Percentiles rank a stretch among this genome's conserved stretches.
These are phyloP conservation scores for Drosophila kanapiae DNA, from an alignment of 1,140 invertebrate species.

Conservation along the genomic window DNA sequence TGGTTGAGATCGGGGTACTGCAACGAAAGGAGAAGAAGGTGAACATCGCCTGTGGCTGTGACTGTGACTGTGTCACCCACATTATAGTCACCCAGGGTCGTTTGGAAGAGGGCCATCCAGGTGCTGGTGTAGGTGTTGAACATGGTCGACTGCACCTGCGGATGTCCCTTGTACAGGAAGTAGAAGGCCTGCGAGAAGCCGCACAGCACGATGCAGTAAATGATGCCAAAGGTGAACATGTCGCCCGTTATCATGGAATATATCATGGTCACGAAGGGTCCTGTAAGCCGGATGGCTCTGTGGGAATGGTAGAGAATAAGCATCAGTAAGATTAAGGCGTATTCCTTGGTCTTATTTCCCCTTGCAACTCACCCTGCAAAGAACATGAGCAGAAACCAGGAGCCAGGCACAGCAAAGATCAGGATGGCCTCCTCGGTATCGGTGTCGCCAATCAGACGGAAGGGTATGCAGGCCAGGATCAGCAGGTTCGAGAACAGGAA, in stretches of 20 bases:
- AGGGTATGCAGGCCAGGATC: conserved; percentile 97
- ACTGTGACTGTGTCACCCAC: conserved; percentile 87
- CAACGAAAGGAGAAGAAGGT: conserved; percentile 51
- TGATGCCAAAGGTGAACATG: conserved; percentile 98
- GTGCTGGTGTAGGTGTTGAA: conserved; percentile 95
- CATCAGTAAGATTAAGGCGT: background rate
- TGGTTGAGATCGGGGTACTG: conserved; percentile 96
- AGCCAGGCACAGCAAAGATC: conserved; percentile 95
- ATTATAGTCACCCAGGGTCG: conserved; percentile 98
- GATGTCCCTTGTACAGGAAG: conserved; percentile 97
- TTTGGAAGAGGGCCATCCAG: conserved; percentile 99
- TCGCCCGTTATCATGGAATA: conserved; percentile 99
- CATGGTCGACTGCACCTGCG: conserved; percentile 91
- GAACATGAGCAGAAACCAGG: conserved; percentile 99
- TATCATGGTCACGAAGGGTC: conserved; percentile 99
- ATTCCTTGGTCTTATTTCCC: background rate
- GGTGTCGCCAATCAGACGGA: conserved; percentile 90
- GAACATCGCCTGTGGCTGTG: background rate
- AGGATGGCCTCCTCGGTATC: conserved; percentile 96
- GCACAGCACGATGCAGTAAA: conserved; percentile 96
- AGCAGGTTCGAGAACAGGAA: conserved; percentile 97
- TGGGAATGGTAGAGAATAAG: background rate
- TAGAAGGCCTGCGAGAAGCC: conserved; percentile 98
- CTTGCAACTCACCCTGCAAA: conserved; percentile 94
- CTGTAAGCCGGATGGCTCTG: conserved; percentile 96